Evolutionary conservation across 2,113 vertebrate genomes (phyloP), one percentile per base, ranked within the genome.

Genomic region (Numenius arquata): DNA sequence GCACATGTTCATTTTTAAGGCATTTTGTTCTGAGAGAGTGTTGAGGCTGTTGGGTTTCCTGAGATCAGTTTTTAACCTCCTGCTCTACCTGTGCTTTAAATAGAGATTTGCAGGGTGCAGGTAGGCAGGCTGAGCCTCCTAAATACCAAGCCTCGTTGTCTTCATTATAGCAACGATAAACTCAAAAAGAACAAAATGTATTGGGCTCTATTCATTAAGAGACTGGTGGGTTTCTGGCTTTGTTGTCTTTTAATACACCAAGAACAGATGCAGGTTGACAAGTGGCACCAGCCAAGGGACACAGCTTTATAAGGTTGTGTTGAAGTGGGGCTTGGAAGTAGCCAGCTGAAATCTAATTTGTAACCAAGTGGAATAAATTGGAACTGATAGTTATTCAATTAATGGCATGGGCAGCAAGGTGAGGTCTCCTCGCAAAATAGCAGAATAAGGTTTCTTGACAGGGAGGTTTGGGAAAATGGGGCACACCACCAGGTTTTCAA

Each of bases 351-450:
- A 97, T 93, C 94, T 91, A 96, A 97, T 97, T 97, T 97, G 91
- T 87, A 93, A 92, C 93, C 96, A 96, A 95, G 96, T 88, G 93
- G 95, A 97, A 88, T 93, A 93, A 94, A 93, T 91, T 85, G 86
- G 90, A 97, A 41, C 90, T 92, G 94, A 96, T 97, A 82, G 91
- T 96, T 96, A 96, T 89, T 97, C 94, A 91, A 85, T 97, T 96
- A 95, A 96, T 88, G 74, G 76, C 85, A 40, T 71, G 52, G 97
- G 92, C 89, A 61, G 88, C 8, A 43, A 85, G 95, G 95, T 68
- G 91, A 97, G 85, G 95, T 68, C 91, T 90, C 61, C 70, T 82
- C 70, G 90, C 88, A 71, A 90, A 95, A 95, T 38, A 80, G 73
- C 96, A 89, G 90, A 93, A 82, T 85, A 85, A 84, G 53, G 79